These are phyloP conservation scores for Parascotia fuliginaria DNA, from an alignment of 2,888 invertebrate species.

Conservation along the genomic window DNA sequence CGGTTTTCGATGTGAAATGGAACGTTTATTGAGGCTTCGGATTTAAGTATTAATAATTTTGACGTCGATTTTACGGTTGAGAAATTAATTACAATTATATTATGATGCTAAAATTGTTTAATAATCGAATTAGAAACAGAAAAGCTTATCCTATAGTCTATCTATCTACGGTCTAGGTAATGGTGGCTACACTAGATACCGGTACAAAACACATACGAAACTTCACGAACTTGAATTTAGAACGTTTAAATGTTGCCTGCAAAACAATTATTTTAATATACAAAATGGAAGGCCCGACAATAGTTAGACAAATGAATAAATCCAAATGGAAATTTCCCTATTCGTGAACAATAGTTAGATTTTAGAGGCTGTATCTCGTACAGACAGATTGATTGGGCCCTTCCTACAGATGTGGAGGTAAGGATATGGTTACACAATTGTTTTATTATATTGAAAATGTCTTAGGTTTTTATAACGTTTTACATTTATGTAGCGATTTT, in stretches of 20 bases:
- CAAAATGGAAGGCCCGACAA: slow-evolving; percentile 70
- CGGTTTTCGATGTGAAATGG: slow-evolving; percentile 65
- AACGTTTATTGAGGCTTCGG: slow-evolving; percentile 60
- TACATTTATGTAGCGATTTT: background rate
- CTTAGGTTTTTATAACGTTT: background rate
- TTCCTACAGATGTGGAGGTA: slow-evolving; percentile 61
- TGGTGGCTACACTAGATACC: too few relatives aligned
- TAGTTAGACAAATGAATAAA: slow-evolving; percentile 85
- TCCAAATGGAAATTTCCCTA: slow-evolving; percentile 85
- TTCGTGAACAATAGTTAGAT: slow-evolving; percentile 85
- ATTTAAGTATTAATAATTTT: slow-evolving; percentile 57
- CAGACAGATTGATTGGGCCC: slow-evolving; percentile 85
- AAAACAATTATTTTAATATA: slow-evolving; percentile 68
- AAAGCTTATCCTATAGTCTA: background rate
- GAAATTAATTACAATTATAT: slow-evolving; percentile 40
- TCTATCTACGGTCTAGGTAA: slow-evolving; percentile 14
- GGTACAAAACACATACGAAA: slow-evolving; percentile 23
- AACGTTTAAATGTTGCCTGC: slow-evolving; percentile 48
- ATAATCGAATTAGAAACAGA: background rate
- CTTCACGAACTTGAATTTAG: slow-evolving; percentile 39
- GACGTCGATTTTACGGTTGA: slow-evolving; percentile 42
- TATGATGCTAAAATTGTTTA: slow-evolving; percentile 1
- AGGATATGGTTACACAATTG: slow-evolving; percentile 55
- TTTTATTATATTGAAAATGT: slow-evolving; percentile 24
- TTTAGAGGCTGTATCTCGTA: slow-evolving; percentile 83